Conservation (phyloP, 92 coral and sea anemone genomes). For the Heliopora coerulea region DNA sequence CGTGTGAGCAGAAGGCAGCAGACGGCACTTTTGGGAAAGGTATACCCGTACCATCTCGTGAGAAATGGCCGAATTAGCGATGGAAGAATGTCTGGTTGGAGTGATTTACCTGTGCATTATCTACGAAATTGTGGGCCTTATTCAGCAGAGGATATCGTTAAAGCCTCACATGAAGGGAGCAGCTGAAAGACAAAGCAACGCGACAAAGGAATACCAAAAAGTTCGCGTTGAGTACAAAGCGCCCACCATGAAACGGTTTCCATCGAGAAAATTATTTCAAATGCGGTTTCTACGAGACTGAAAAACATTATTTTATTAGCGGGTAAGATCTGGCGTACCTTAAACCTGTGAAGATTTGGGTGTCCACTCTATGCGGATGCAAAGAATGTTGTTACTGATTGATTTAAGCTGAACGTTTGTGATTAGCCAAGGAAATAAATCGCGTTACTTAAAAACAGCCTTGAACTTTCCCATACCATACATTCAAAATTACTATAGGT, state of each 20-base stretch:
- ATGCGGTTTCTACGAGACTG: conserved; percentile 23
- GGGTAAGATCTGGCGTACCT: too few species aligned
- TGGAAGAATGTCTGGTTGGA: conserved; percentile 30
- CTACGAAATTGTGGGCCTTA: conserved; percentile 18
- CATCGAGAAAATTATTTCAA: conserved; percentile 25
- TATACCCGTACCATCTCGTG: too few species aligned
- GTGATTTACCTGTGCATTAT: conserved; percentile 14
- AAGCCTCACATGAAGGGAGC: background rate
- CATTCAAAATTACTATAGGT: too few species aligned
- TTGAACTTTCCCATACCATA: too few species aligned
- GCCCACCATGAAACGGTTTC: conserved; percentile 3
- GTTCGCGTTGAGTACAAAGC: background rate
- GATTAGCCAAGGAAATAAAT: too few species aligned
- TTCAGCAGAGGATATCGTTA: background rate
- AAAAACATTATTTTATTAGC: background rate
- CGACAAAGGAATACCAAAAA: background rate
- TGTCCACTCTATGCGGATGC: too few species aligned
- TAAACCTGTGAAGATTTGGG: too few species aligned
- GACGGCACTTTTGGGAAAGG: too few species aligned
- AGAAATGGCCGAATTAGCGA: conserved; percentile 1
- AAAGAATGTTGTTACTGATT: too few species aligned
- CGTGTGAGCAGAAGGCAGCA: too few species aligned
- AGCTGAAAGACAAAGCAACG: conserved; percentile 4
- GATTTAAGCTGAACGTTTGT: too few species aligned
- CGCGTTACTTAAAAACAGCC: too few species aligned